Conservation (phyloP, 2,888 invertebrate species). For the Drosophila suboccidentalis region DNA sequence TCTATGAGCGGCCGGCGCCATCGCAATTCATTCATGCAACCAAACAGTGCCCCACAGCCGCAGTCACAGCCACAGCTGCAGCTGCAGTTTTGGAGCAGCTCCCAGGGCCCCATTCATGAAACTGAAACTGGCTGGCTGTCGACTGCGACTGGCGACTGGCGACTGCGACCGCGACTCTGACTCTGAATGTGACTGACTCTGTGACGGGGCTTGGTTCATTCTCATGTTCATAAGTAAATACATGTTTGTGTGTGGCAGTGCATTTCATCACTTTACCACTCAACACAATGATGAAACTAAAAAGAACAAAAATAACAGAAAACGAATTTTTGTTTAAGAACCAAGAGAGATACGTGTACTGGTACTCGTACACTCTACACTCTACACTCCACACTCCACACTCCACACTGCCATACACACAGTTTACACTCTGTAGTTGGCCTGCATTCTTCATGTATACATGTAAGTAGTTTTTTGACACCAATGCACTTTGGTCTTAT, state of each 20-base stretch:
- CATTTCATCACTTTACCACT: constrained; percentile 59
- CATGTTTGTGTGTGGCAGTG: constrained; percentile 29
- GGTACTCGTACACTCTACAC: neutral
- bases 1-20: constrained; percentile 51
- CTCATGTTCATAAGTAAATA: constrained; percentile 37
- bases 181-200: constrained; percentile 19
- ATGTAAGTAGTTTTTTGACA: constrained; percentile 69
- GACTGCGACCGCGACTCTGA: constrained; percentile 15
- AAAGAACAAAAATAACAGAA: neutral
- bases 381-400: too few species aligned
- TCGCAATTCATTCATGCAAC: constrained; percentile 64
- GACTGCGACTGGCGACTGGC: constrained; percentile 14
- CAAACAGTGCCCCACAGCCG: constrained; percentile 12
- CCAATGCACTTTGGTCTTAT: constrained; percentile 77
- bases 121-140: constrained; percentile 38
- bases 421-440: constrained; percentile 32
- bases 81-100: constrained; percentile 19
- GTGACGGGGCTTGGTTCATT: constrained; percentile 38
- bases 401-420: neutral
- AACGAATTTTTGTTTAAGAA: neutral
- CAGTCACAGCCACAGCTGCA: constrained; percentile 3
- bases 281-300: constrained; percentile 28
- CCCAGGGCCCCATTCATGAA: constrained; percentile 55
- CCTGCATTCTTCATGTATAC: constrained; percentile 55
- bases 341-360: constrained; percentile 35